phyloP scores from a whole-genome alignment of 1,140 invertebrate genomes.

The Aphelenchoides besseyi region DNA sequence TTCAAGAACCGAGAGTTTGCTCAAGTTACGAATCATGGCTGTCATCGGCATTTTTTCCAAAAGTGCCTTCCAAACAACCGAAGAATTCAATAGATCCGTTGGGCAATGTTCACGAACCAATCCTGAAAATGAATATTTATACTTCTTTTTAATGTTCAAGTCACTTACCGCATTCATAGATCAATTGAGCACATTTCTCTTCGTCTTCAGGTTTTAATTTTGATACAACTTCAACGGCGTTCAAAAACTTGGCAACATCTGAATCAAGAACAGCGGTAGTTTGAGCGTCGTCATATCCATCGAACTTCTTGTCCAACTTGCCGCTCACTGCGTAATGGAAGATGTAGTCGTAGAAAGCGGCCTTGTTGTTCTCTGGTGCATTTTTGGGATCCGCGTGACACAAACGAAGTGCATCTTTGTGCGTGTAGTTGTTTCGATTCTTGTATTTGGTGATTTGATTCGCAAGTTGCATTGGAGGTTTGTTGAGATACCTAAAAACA shows the following conservation, averaged over 20 bases:
- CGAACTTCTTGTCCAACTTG: conserved; percentile 19
- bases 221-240: conserved; percentile 9
- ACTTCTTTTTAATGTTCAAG: neutral
- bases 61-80: conserved; percentile 70
- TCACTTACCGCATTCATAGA: conserved; percentile 28
- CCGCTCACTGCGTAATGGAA: conserved; percentile 52
- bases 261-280: neutral
- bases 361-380: conserved; percentile 17
- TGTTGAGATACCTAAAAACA: conserved; percentile 69
- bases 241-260: neutral
- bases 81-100: conserved; percentile 69
- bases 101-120: conserved; percentile 69
- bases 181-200: conserved; percentile 32
- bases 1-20: conserved; percentile 70
- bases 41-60: conserved; percentile 68
- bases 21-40: conserved; percentile 69
- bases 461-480: conserved; percentile 68
- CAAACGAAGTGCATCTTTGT: conserved; percentile 71
- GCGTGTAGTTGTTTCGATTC: conserved; percentile 70
- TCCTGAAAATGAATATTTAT: conserved; percentile 33
- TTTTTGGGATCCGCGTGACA: conserved; percentile 65
- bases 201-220: conserved; percentile 22
- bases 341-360: conserved; percentile 49
- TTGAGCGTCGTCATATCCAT: conserved; percentile 10
- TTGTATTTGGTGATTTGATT: conserved; percentile 70